A percentile compares a stretch with the other conserved stretches of the same genome.
Conservation (phyloP, 1,140 invertebrate genomes). For the Drosophila teissieri region DNA sequence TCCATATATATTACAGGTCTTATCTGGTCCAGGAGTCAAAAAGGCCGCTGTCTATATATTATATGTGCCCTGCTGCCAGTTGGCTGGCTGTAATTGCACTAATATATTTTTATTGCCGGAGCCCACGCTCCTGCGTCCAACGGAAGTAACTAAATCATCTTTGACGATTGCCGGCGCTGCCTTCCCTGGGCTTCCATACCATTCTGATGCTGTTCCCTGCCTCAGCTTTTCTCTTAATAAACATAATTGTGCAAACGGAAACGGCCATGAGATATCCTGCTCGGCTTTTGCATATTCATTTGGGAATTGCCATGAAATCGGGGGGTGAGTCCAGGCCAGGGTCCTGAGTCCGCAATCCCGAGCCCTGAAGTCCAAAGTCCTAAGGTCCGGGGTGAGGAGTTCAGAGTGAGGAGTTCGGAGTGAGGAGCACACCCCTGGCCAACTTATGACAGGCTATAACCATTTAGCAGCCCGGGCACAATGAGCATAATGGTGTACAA, state of each 20-base stretch:
- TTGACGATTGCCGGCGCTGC: constrained; percentile 71
- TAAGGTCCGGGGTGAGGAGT: no score
- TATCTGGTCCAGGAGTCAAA: constrained; percentile 33
- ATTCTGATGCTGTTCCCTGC: constrained; percentile 8
- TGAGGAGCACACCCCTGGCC: constrained; percentile 35
- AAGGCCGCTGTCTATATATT: constrained; percentile 39
- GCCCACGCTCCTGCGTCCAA: constrained; percentile 27
- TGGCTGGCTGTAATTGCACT: constrained; percentile 79
- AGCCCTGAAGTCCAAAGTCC: neutral
- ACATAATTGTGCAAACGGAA: constrained; percentile 82
- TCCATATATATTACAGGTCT: constrained; percentile 19
- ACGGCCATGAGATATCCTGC: constrained; percentile 77
- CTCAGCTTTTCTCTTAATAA: constrained; percentile 69
- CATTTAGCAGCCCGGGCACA: constrained; percentile 69
- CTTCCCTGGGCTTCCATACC: constrained; percentile 1
- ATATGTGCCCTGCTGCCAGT: constrained; percentile 38
- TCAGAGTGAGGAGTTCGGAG: neutral
- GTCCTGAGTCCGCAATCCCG: neutral
- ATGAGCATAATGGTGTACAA: constrained; percentile 80
- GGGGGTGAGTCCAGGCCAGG: no score
- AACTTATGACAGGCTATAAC: constrained; percentile 83
- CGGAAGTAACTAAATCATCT: constrained; percentile 82
- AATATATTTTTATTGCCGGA: constrained; percentile 81
- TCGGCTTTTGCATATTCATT: constrained; percentile 80
- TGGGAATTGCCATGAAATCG: constrained; percentile 56